Base-by-base conservation (phyloP, 2,888 invertebrate species). In the Ophion costatus region DNA sequence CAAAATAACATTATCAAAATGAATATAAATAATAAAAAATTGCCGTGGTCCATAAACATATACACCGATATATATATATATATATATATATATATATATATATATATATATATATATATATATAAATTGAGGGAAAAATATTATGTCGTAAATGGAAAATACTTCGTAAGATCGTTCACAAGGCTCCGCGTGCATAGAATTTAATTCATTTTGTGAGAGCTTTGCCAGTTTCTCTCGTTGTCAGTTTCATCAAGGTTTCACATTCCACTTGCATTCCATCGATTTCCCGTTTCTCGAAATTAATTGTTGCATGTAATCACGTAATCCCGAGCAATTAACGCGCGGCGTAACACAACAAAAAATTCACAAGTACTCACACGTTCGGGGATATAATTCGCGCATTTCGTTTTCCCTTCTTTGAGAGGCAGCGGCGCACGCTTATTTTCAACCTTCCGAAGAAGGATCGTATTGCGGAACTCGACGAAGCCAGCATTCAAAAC, bases 201-300 rank as follows among this genome's bases (percentile, higher is more conserved):
- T 64, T n/a, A 64, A 10, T 59, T 59, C 20, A 4, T 9, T 22
- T 59, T 59, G 20, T 11, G 11, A 63, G 45, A 64, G 29, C 33
- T 33, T 22, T 17, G 11, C 33, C 29, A 66, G 76, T 64, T 75
- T 22, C 63, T 11, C 64, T 75, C 51, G 64, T 61, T 63, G 45
- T 42, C 64, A 33, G 51, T 38, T 76, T 64, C 66, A 76, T 76
- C 76, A 66, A 76, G 66, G 57, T 76, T 76, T 76, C 76, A 66
- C 76, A 76, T 76, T 76, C 66, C 76, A 38, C 51, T 33, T 38
- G 22, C 56, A 66, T 66, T 66, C 76, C 76, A 66, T 66, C 66
- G 76, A 76, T 66, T 76, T 76, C 76, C 56, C 56, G 66, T 38
- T 76, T 66, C 76, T n/a, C 33, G 56, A 64, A 76, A 76, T 66